phyloP scores from a whole-genome alignment of 1,140 invertebrate species.

The Drosophila sproati region DNA sequence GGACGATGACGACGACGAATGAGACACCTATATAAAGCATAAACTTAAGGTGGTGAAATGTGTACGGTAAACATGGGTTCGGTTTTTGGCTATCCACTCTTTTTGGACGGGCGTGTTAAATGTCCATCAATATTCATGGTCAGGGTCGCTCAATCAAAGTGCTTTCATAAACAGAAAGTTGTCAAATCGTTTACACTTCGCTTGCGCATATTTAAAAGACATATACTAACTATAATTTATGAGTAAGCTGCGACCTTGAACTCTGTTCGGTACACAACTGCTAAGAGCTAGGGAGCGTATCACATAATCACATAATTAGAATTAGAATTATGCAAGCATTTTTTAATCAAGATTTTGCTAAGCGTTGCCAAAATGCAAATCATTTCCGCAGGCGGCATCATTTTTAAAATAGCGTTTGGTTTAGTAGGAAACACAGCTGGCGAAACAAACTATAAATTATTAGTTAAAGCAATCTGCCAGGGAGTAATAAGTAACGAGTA shows the following conservation, averaged over 20 bases:
- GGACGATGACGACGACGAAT: too few species aligned
- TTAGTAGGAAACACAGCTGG: not conserved
- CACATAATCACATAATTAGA: conserved; percentile 30
- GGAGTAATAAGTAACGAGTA: not conserved
- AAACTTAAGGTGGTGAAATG: conserved; percentile 37
- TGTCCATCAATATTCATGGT: conserved; percentile 48
- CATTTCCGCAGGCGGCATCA: conserved; percentile 43
- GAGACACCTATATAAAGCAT: not conserved
- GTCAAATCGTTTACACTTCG: conserved; percentile 26
- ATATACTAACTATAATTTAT: not conserved
- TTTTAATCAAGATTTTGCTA: conserved; percentile 25
- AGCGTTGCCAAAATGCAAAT: conserved; percentile 48
- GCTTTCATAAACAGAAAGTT: conserved; percentile 52
- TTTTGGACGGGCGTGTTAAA: conserved; percentile 7
- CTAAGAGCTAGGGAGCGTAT: conserved; percentile 21
- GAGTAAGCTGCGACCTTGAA: conserved; percentile 30
- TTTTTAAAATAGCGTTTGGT: conserved; percentile 12
- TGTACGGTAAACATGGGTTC: conserved; percentile 39
- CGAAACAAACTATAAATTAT: not conserved
- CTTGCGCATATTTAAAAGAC: conserved; percentile 45
- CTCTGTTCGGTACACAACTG: conserved; percentile 6
- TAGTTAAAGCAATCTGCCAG: not conserved
- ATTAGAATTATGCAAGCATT: conserved; percentile 45
- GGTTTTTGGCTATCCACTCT: conserved; percentile 18
- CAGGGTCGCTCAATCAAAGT: conserved; percentile 49